These are phyloP conservation scores for Sebastes iracundus DNA, from an alignment of 2,797 vertebrate species.

Conservation along the genomic window DNA sequence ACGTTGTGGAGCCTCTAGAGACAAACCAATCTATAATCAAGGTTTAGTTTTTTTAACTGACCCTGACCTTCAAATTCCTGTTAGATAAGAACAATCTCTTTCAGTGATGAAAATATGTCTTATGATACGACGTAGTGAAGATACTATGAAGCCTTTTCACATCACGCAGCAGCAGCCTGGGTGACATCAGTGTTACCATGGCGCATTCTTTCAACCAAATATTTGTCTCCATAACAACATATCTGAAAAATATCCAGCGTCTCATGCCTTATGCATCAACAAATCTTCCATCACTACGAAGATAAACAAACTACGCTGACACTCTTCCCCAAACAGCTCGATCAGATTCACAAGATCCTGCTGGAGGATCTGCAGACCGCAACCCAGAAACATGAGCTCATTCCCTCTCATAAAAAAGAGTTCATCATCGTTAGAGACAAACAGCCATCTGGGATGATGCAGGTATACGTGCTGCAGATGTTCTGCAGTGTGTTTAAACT, in stretches of 20 bases:
- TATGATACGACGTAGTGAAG: background rate
- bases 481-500: slow-evolving; percentile 4
- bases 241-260: slow-evolving; percentile 22
- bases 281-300: slow-evolving; percentile 14
- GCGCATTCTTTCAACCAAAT: slow-evolving; percentile 31
- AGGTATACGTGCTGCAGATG: slow-evolving; percentile 22
- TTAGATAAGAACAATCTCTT: background rate
- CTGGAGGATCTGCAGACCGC: background rate
- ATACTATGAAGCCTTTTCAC: background rate
- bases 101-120: slow-evolving; percentile 2
- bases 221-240: slow-evolving; percentile 67
- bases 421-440: background rate
- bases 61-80: slow-evolving; percentile 29
- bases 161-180: background rate
- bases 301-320: slow-evolving; percentile 49
- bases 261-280: slow-evolving; percentile 5
- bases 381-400: background rate
- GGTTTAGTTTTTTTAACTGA: background rate
- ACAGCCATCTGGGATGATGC: slow-evolving; percentile 21
- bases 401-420: background rate
- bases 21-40: background rate
- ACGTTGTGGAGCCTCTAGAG: slow-evolving; percentile 8
- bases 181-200: slow-evolving; percentile 42
- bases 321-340: slow-evolving; percentile 11
- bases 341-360: background rate